phyloP scores from a whole-genome alignment of 2,888 invertebrate genomes.

The Alloscopus bannaensis region DNA sequence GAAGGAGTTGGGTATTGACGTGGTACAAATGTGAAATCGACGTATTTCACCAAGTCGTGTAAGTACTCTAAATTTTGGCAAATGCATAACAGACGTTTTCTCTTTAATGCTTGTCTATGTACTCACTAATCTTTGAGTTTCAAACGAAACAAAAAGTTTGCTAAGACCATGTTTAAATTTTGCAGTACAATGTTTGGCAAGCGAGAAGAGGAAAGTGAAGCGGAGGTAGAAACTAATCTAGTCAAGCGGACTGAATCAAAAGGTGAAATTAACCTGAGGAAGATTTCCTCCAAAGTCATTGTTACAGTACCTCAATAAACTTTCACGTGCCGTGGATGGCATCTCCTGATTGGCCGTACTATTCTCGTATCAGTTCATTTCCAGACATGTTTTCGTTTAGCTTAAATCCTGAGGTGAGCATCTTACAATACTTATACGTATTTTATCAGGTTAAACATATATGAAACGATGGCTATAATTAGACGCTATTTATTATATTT shows the following conservation, averaged over 20 bases:
- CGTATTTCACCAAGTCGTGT: no score
- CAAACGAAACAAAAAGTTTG: background rate
- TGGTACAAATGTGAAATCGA: no score
- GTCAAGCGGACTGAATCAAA: conserved; percentile 1
- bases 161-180: conserved; percentile 9
- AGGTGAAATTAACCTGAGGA: conserved; percentile 6
- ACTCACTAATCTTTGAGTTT: background rate
- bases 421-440: no score
- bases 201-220: background rate
- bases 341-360: conserved; percentile 11
- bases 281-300: background rate
- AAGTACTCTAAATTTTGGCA: no score
- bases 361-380: conserved; percentile 45
- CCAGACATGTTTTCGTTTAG: conserved; percentile 67
- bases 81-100: no score
- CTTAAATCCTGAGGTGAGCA: conserved; percentile 68
- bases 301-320: background rate
- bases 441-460: no score
- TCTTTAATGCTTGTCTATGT: background rate
- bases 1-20: no score
- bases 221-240: background rate
- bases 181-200: conserved; percentile 13
- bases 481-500: no score
- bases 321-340: conserved; percentile 14
- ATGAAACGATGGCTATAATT: no score